Evolutionary conservation across 2,888 invertebrate genomes (phyloP).

Genomic region (Tenthredo livida): DNA sequence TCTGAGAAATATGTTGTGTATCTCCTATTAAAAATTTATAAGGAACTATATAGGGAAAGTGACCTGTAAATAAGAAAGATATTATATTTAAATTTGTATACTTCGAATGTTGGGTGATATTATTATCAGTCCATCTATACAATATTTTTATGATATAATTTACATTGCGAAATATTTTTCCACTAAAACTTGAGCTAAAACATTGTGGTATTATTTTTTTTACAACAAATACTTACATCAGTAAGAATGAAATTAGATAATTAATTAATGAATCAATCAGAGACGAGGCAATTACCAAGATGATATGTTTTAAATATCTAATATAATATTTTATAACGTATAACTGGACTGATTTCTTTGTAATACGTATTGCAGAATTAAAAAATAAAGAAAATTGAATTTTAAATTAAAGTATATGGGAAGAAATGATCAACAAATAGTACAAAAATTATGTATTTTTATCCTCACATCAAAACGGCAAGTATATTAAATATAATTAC

Average conservation of each 20-base stretch:
- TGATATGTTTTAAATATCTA: slow-evolving; percentile 42
- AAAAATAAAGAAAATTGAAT: slow-evolving; percentile 14
- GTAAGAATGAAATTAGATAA: not conserved
- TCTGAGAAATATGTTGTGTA: slow-evolving; percentile 49
- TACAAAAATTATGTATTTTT: slow-evolving; percentile 36
- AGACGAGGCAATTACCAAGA: slow-evolving; percentile 3
- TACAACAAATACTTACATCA: not conserved
- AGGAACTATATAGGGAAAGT: slow-evolving; percentile 55
- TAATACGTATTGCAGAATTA: slow-evolving; percentile 22
- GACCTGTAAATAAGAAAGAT: slow-evolving; percentile 58
- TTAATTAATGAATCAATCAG: slow-evolving; percentile 19
- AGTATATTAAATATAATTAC: not conserved
- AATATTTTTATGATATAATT: slow-evolving; percentile 10
- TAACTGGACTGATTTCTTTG: slow-evolving; percentile 46
- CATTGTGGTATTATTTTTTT: slow-evolving; percentile 25
- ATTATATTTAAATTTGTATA: slow-evolving; percentile 55
- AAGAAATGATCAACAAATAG: slow-evolving; percentile 7
- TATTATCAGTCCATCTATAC: slow-evolving; percentile 20
- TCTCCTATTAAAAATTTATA: slow-evolving; percentile 55
- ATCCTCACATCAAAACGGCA: slow-evolving; percentile 2
- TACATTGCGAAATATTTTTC: slow-evolving; percentile 30
- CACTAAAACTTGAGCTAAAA: slow-evolving; percentile 19
- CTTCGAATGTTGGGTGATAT: slow-evolving; percentile 27
- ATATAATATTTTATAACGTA: slow-evolving; percentile 19
- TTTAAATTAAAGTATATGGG: not conserved